Percentiles rank a stretch among this genome's conserved stretches.
Conservation (phyloP, 2,888 invertebrate species). For the Calameuta filiformis region DNA sequence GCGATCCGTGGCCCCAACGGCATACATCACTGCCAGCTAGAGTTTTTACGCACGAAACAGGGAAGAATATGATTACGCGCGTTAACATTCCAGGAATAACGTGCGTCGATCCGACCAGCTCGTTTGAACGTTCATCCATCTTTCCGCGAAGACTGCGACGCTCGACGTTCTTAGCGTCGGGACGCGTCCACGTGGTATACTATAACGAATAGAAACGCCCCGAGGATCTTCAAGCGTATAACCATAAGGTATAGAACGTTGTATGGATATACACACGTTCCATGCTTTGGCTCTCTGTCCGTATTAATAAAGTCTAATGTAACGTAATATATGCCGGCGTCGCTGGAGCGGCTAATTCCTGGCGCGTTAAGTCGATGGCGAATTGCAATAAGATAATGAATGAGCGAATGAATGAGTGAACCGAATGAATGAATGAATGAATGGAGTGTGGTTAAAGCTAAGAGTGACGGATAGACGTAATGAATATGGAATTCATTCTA, state of each 20-base stretch:
- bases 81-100: conserved; percentile 60
- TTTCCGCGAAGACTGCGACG: conserved; percentile 1
- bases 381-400: conserved; percentile 17
- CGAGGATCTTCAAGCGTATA: not conserved
- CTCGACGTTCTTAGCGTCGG: not conserved
- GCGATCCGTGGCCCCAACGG: conserved; percentile 55
- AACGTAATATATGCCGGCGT: conserved; percentile 4
- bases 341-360: conserved; percentile 16
- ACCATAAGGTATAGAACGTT: not conserved
- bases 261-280: not conserved
- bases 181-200: not conserved
- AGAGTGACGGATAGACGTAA: not conserved
- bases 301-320: conserved; percentile 8
- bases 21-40: conserved; percentile 60
- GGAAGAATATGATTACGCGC: conserved; percentile 59
- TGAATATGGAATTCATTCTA: not conserved
- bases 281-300: conserved; percentile 1
- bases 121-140: conserved; percentile 37
- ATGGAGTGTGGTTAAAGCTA: not conserved
- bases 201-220: not conserved
- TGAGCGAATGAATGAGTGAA: not conserved
- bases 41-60: conserved; percentile 57
- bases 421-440: not conserved
- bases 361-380: conserved; percentile 14
- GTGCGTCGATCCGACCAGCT: conserved; percentile 31